Evolutionary conservation across 2,113 vertebrate species (phyloP).

Genomic region (Callionymus lyra): DNA sequence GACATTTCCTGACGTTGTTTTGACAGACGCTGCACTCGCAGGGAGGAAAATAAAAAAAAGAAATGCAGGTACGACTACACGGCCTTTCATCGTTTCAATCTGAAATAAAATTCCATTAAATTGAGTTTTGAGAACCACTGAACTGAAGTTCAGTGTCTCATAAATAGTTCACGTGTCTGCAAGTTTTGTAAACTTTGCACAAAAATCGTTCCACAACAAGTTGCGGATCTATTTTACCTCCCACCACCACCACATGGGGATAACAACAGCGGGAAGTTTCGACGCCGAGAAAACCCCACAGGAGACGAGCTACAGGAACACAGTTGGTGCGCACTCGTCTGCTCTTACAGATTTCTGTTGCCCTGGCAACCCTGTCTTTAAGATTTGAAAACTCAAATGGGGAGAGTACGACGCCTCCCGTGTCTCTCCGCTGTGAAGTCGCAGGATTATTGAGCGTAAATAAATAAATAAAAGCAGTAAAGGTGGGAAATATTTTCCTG

Average conservation of each 20-base stretch:
- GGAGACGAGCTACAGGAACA: slow-evolving; percentile 48
- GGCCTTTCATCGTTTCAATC: too few relatives aligned
- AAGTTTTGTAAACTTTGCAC: too few relatives aligned
- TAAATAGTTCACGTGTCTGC: too few relatives aligned
- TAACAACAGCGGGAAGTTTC: slow-evolving; percentile 42
- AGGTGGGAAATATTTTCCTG: slow-evolving; percentile 3
- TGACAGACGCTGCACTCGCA: too few relatives aligned
- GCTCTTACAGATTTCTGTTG: slow-evolving; percentile 49
- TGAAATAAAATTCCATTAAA: too few relatives aligned
- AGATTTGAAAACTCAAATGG: slow-evolving; percentile 59
- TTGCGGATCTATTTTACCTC: slow-evolving; percentile 1
- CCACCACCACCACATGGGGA: slow-evolving; percentile 29
- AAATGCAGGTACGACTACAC: too few relatives aligned
- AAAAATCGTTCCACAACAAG: too few relatives aligned
- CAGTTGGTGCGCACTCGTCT: slow-evolving; percentile 30
- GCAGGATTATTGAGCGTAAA: slow-evolving; percentile 39
- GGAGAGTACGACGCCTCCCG: slow-evolving; percentile 31
- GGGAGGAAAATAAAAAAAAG: too few relatives aligned
- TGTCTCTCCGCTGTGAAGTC: slow-evolving; percentile 42
- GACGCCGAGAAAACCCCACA: slow-evolving; percentile 43
- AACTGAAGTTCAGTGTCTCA: too few relatives aligned
- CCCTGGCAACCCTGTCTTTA: slow-evolving; percentile 60
- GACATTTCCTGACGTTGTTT: too few relatives aligned
- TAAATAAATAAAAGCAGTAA: slow-evolving; percentile 3
- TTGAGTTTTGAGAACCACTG: too few relatives aligned